Evolutionary conservation across 2,797 vertebrate genomes (phyloP), one percentile per base, ranked within the genome.

Genomic region (Anas bahamensis): DNA sequence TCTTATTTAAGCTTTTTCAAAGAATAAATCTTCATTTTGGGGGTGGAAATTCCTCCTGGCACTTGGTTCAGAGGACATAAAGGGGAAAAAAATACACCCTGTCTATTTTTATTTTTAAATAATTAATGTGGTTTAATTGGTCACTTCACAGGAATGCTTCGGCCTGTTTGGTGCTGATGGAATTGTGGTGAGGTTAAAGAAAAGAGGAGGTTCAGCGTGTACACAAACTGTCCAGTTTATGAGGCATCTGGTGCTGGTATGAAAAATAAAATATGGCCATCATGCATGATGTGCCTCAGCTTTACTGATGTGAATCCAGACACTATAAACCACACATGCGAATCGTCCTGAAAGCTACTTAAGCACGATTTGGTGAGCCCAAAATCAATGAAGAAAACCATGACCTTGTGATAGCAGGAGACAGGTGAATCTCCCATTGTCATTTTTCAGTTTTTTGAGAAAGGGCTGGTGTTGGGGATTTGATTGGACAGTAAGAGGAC

Each of bases 61-160:
- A 71, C 68, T 86, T 84, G 46, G 26, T 88, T 95, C 28, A 90
- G 81, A 83, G 71, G 82, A 73, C 33, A 71, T 44, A 64, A 63
- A 22, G 2, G 11, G 31, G 76, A 90, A 93, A 63, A 59, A 94
- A 86, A 7, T 2, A 14, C 41, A 71, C 7, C 70, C 81, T 52
- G 74, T 79, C 77, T 97, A 93, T 95, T 95, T 96, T 93, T 96
- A 68, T 88, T 91, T 93, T 93, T 72, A 88, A 95, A 86, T 86
- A 89, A 95, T 94, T 88, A 86, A 88, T 90, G 93, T 93, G 83
- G 89, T 97, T 95, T 95, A 93, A 92, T 86, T 76, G 91, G 65
- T 96, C 94, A 96, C 66, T 95, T 94, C 92, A 72, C 63, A 94
- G 61, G 78, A 94, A 79, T 94, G 80, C 35, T 82, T 88, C 41